Evolutionary conservation across 1,140 invertebrate species (phyloP), one percentile per base, ranked within the genome.

Genomic region (Panulirus ornatus): DNA sequence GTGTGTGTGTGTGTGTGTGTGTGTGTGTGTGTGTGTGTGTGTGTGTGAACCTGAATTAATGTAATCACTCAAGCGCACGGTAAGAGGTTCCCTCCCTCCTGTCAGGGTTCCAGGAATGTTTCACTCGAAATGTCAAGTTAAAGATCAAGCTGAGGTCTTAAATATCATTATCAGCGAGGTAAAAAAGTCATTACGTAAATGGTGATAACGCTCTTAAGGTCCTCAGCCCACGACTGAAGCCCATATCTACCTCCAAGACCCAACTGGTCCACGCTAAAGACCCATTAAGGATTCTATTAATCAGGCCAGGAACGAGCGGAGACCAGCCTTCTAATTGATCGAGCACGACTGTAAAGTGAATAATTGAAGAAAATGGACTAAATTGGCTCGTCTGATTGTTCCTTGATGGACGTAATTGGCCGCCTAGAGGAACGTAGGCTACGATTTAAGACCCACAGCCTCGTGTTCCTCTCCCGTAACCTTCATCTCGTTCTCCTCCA

Each of bases 311-410:
- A 86, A 76, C 84, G 66, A 81, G 75, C 66, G 42, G 27, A 51
- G 44, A 47, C n/a, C 79, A 34, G 63, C 76, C 78, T 79, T 82
- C 78, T 88, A 81, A 88, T 88, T 88, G 76, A 63, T 19, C 66
- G 78, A 82, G 79, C 79, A 88, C 79, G 87, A 83, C 78, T 73
- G 76, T 83, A 82, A 88, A 88, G 87, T 88, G 87, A 88, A 81
- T 88, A 88, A 88, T 88, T 88, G 87, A 82, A 71, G 78, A 88
- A 88, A 82, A 54, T 88, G 87, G 87, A 75, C 87, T 83, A 88
- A 88, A 83, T 88, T 82, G 78, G 63, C 87, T 36, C 36, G 66
- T 58, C 87, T 83, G 79, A 88, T 88, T 88, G 87, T 82, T 88
- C 87, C 30, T 66, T 88, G 87, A 88, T 88, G 87, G 87, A 22